These are phyloP conservation scores for Philaethria dido DNA, from an alignment of 2,888 invertebrate genomes.

Conservation along the genomic window DNA sequence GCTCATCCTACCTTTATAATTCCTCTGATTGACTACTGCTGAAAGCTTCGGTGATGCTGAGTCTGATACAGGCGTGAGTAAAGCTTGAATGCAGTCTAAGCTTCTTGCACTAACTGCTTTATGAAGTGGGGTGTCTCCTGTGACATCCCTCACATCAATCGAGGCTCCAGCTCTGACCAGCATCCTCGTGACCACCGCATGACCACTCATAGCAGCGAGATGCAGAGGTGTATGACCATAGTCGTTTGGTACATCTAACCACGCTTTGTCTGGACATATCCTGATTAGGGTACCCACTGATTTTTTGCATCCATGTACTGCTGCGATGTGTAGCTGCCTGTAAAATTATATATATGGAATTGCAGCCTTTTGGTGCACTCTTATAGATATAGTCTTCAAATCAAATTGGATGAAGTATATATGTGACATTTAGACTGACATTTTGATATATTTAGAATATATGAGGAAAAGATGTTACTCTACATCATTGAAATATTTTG, in stretches of 20 bases:
- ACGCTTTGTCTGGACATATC: conserved; percentile 89
- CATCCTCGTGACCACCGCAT: conserved; percentile 89
- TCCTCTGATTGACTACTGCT: conserved; percentile 90
- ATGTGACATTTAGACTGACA: no score
- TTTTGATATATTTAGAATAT: no score
- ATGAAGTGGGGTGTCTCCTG: conserved; percentile 94
- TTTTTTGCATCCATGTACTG: conserved; percentile 89
- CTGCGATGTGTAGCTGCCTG: conserved; percentile 94
- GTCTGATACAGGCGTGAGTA: conserved; percentile 83
- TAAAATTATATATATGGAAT: conserved; percentile 48
- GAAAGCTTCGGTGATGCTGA: conserved; percentile 54
- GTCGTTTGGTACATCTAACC: conserved; percentile 92
- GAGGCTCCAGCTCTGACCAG: conserved; percentile 92
- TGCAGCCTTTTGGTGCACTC: not conserved
- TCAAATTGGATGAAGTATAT: no score
- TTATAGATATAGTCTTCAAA: no score
- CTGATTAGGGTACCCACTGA: conserved; percentile 89
- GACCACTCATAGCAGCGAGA: conserved; percentile 91
- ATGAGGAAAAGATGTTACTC: no score
- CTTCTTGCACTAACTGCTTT: conserved; percentile 90
- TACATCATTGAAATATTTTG: no score
- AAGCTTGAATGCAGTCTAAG: conserved; percentile 87
- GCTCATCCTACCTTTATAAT: conserved; percentile 90
- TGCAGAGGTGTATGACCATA: conserved; percentile 93
- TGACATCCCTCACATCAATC: conserved; percentile 86